phyloP scores from a whole-genome alignment of 2,888 invertebrate species.

The Leuctra nigra region DNA sequence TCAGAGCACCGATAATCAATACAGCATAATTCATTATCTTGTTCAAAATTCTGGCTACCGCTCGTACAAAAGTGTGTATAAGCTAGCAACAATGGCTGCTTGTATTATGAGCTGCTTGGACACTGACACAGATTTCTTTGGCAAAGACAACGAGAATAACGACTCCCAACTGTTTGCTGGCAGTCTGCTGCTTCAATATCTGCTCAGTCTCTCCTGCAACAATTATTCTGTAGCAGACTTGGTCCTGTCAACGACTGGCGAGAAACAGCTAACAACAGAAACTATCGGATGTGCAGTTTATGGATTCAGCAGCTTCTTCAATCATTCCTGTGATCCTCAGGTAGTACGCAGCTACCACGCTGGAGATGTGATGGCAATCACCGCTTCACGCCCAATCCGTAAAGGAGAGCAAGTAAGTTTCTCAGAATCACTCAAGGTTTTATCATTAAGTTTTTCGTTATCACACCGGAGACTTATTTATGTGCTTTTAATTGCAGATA shows the following conservation, averaged over 20 bases:
- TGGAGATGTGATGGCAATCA: background rate
- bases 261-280: background rate
- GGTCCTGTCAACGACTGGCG: background rate
- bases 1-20: background rate
- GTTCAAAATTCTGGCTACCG: background rate
- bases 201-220: background rate
- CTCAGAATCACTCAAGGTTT: background rate
- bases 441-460: background rate
- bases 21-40: background rate
- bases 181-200: background rate
- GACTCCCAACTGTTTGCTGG: background rate
- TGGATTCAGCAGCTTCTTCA: constrained; percentile 40
- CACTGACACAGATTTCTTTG: background rate
- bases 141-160: background rate
- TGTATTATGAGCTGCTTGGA: constrained; percentile 1
- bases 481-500: background rate
- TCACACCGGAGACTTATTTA: background rate
- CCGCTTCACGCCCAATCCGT: background rate
- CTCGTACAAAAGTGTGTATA: background rate
- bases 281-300: constrained; percentile 42
- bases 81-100: background rate
- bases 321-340: constrained; percentile 45
- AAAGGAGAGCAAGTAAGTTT: background rate
- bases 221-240: background rate
- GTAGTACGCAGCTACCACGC: constrained; percentile 34